Evolutionary conservation across 2,888 invertebrate species (phyloP).

Genomic region (Drosophila borealis): DNA sequence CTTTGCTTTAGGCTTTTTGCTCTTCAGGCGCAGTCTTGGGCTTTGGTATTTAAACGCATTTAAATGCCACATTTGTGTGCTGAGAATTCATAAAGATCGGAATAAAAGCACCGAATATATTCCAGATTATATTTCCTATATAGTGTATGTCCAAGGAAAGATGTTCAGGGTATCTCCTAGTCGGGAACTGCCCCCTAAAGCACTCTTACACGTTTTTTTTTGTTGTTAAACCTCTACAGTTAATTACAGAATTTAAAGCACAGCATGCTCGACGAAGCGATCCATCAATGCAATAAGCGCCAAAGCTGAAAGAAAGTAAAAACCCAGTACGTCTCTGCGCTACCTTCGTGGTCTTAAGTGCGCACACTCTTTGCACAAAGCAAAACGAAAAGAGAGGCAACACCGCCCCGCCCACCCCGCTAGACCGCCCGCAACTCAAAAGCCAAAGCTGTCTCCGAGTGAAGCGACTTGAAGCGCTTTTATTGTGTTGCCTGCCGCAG

Average conservation of each 20-base stretch:
- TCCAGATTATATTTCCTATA: no score
- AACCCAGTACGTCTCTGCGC: slow-evolving; percentile 36
- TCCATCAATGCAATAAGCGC: slow-evolving; percentile 39
- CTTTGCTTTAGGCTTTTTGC: no score
- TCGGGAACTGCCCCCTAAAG: no score
- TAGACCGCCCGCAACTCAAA: slow-evolving; percentile 11
- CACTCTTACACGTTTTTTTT: no score
- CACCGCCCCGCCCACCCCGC: slow-evolving; percentile 1
- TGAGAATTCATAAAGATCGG: no score
- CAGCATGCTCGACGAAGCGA: slow-evolving; percentile 31
- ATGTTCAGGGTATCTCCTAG: no score
- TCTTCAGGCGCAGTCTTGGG: no score
- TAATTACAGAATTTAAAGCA: slow-evolving; percentile 52
- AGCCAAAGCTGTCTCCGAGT: slow-evolving; percentile 54
- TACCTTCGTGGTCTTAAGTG: slow-evolving; percentile 52
- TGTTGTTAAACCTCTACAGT: slow-evolving; percentile 12
- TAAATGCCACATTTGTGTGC: no score
- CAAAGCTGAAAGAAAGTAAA: slow-evolving; percentile 54
- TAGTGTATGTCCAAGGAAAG: no score
- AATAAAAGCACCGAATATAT: no score
- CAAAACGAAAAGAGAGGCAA: slow-evolving; percentile 53
- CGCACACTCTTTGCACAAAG: slow-evolving; percentile 39
- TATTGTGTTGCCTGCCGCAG: slow-evolving; percentile 31
- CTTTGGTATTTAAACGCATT: no score
- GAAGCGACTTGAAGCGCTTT: slow-evolving; percentile 34